These are phyloP conservation scores for Criorhina ranunculi DNA, from an alignment of 2,888 invertebrate genomes.

Conservation along the genomic window DNA sequence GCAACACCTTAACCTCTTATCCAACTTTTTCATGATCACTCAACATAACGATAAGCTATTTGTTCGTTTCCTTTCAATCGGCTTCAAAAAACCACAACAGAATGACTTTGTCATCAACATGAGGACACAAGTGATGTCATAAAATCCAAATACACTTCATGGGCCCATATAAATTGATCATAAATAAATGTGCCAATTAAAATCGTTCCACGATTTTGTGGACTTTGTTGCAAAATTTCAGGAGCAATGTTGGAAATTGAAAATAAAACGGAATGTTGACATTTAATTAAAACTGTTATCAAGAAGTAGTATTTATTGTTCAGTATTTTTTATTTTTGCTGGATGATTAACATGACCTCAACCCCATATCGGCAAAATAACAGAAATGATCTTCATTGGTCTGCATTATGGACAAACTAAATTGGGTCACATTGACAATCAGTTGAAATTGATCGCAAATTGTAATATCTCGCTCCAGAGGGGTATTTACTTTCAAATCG, in stretches of 20 bases:
- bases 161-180: not conserved
- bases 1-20: no score
- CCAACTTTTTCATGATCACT: no score
- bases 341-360: conserved; percentile 68
- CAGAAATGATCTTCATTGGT: not conserved
- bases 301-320: conserved; percentile 44
- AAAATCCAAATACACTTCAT: not conserved
- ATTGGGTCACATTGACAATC: conserved; percentile 34
- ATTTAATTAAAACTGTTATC: conserved; percentile 63
- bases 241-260: not conserved
- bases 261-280: conserved; percentile 50
- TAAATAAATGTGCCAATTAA: conserved; percentile 42
- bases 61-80: not conserved
- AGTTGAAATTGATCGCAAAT: conserved; percentile 16
- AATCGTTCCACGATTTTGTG: conserved; percentile 14
- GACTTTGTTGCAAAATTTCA: conserved; percentile 12
- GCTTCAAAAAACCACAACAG: no score
- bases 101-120: no score
- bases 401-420: not conserved
- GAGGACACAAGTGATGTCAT: conserved; percentile 21
- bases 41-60: no score
- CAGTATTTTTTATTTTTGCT: conserved; percentile 6
- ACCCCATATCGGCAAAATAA: conserved; percentile 37
- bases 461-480: not conserved
- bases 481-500: conserved; percentile 8